phyloP scores from a whole-genome alignment of 2,888 invertebrate genomes.

The Tanypteryx hageni region DNA sequence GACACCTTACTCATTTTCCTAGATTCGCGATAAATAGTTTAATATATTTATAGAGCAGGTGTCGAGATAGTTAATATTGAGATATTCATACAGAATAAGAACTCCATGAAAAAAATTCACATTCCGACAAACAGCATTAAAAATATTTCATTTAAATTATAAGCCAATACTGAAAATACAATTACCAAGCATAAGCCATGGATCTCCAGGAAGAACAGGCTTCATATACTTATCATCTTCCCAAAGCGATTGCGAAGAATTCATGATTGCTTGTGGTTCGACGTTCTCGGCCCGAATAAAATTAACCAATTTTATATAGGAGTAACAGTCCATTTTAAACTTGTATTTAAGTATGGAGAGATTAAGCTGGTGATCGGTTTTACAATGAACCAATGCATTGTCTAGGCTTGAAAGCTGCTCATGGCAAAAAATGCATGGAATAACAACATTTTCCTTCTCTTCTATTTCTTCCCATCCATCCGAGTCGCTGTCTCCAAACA shows the following conservation, averaged over 20 bases:
- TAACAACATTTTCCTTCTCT: constrained; percentile 74
- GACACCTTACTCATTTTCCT: background rate
- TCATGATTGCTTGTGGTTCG: constrained; percentile 76
- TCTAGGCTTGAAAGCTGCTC: constrained; percentile 80
- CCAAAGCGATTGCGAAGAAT: constrained; percentile 80
- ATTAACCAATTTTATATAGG: constrained; percentile 81
- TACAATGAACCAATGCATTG: constrained; percentile 83
- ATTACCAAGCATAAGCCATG: constrained; percentile 90
- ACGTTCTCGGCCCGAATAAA: constrained; percentile 84
- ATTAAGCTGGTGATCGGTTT: constrained; percentile 81
- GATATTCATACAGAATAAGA: background rate
- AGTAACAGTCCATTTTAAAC: constrained; percentile 88
- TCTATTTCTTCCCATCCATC: constrained; percentile 80
- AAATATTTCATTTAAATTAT: background rate
- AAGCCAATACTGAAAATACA: constrained; percentile 23
- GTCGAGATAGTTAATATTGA: background rate
- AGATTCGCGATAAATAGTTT: background rate
- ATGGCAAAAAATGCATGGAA: constrained; percentile 86
- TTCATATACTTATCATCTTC: constrained; percentile 86
- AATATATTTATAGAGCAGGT: background rate
- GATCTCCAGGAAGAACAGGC: constrained; percentile 84
- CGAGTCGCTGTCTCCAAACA: constrained; percentile 72
- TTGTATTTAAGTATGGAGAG: constrained; percentile 81
- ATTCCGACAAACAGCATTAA: background rate
- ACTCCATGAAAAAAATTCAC: background rate